Base-by-base conservation (phyloP, 35 echinoderm and acorn worm genomes). In the Nesometra sesokonis region DNA sequence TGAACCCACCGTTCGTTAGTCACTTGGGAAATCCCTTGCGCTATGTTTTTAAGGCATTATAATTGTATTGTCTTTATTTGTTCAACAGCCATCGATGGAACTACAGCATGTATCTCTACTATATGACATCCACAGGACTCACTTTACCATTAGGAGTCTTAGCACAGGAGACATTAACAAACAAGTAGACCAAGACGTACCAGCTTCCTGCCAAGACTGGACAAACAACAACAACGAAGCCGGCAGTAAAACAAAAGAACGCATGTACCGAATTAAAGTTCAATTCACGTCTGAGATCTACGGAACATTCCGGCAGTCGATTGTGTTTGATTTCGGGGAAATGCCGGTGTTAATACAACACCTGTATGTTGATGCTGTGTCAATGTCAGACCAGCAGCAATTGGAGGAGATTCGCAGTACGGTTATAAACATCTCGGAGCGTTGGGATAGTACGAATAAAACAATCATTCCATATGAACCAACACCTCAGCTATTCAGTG, bases 221-320 rank as follows among this genome's bases (percentile, higher is more conserved):
- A 86, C 80, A 37, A 91, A 89, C 82, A 90, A 85, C 78, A 84
- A 91, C 52, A 52, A 90, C 88, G 52, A 67, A 90, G 88, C 81
- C 46, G 86, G 23, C 35, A 39, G 46, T 35, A 90, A 90, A 80
- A 80, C 86, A 79, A 94, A 91, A 78, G 96, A 99, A 67, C 87
- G 88, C 34, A 84, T 92, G 57, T 99, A 99, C 86, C 87, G 96
- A 11, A 84, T 99, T 82, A 99, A 99, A 82, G 84, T 99, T 13
- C 87, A 91, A 39, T 99, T 99, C 37, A 99, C 96, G 35, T 99
- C 96, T 27, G 90, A 99, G 88, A 99, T 99, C 39, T 99, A 94
- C 78, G 96, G 96, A 77, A 99, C 96, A 15, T 99, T 99, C 85
- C 96, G 93, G 11, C 96, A 99, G 86, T 99, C 93, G 30, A 82